Conservation (phyloP, 2,113 vertebrate species). For the Gallinago undulata region DNA sequence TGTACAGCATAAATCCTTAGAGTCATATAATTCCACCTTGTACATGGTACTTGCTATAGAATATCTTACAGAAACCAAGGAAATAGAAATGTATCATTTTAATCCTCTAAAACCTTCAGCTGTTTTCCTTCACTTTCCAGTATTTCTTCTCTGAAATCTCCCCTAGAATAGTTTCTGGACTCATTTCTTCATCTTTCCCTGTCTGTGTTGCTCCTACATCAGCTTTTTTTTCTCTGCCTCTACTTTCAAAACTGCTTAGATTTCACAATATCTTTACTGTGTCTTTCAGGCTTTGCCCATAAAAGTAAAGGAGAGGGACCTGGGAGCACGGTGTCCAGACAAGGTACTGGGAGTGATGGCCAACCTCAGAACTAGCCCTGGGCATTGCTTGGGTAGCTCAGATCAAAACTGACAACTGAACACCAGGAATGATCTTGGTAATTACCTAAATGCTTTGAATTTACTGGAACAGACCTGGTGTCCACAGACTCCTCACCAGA, state of each 20-base stretch:
- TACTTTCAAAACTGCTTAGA: background rate
- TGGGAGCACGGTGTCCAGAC: background rate
- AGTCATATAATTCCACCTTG: background rate
- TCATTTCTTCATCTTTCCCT: background rate
- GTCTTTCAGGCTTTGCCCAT: background rate
- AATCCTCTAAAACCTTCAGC: background rate
- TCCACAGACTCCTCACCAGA: background rate
- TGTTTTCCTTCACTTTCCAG: background rate
- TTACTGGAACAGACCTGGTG: background rate
- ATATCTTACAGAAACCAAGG: background rate
- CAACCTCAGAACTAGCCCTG: background rate
- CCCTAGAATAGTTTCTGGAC: background rate
- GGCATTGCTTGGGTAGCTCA: background rate
- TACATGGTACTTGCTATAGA: background rate
- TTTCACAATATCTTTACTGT: background rate
- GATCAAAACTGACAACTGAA: background rate
- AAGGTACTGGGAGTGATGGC: background rate
- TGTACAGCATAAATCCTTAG: constrained; percentile 22
- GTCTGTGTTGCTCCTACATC: background rate
- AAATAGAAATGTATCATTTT: constrained; percentile 10
- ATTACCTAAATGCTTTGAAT: background rate
- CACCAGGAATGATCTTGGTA: background rate
- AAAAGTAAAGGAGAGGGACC: background rate
- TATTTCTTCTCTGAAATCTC: background rate
- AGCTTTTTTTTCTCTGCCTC: background rate